Conservation (phyloP, 2,797 vertebrate species). For the Xenopus petersii region DNA sequence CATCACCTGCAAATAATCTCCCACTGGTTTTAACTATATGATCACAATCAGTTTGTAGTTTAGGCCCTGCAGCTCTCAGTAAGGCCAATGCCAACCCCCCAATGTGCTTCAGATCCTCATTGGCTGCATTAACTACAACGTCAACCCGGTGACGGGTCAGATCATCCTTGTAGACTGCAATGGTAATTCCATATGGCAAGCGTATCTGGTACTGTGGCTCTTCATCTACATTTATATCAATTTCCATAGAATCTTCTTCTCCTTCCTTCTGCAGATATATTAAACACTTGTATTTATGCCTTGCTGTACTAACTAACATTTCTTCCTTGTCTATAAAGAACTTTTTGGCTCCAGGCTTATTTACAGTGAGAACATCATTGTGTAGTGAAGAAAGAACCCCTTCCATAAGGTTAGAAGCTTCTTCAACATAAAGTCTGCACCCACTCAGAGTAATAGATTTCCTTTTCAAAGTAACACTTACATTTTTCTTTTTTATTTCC, state of each 20-base stretch:
- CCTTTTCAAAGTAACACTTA: slow-evolving; percentile 58
- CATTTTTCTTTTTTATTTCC: slow-evolving; percentile 57
- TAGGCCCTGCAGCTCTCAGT: slow-evolving; percentile 68
- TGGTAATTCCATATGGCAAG: slow-evolving; percentile 59
- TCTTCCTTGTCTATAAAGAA: slow-evolving; percentile 65
- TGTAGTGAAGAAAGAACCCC: slow-evolving; percentile 52
- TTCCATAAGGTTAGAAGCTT: slow-evolving; percentile 51
- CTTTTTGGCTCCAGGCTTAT: slow-evolving; percentile 76
- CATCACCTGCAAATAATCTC: slow-evolving; percentile 55
- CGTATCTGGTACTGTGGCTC: slow-evolving; percentile 46
- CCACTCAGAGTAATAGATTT: slow-evolving; percentile 69
- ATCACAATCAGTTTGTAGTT: slow-evolving; percentile 69
- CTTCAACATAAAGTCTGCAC: slow-evolving; percentile 60
- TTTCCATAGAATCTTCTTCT: slow-evolving; percentile 25
- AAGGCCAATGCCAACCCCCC: slow-evolving; percentile 71
- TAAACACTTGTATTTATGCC: slow-evolving; percentile 60
- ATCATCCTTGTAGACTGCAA: slow-evolving; percentile 68
- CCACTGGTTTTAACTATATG: slow-evolving; percentile 52
- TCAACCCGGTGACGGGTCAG: slow-evolving; percentile 67
- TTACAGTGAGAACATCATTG: slow-evolving; percentile 58
- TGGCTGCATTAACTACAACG: slow-evolving; percentile 80
- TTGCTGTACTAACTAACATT: slow-evolving; percentile 50
- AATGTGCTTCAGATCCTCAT: slow-evolving; percentile 69
- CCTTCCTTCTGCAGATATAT: slow-evolving; percentile 65
- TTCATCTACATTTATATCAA: not conserved